phyloP scores from a whole-genome alignment of 2,113 vertebrate genomes.

The Greenwoodochromis staneri region DNA sequence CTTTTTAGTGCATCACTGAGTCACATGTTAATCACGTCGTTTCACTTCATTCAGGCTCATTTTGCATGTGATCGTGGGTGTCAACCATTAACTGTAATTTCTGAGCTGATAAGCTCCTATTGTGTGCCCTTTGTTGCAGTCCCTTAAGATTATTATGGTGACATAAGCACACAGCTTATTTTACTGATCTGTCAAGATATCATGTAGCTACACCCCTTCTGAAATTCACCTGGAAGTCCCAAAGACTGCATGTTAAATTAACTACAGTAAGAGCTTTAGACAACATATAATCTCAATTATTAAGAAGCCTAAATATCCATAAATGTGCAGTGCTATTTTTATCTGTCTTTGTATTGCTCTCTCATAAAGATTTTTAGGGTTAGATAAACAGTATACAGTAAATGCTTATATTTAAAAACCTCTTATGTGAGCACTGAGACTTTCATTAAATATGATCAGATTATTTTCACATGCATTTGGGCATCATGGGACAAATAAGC shows the following conservation, averaged over 20 bases:
- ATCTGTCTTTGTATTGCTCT: accelerated
- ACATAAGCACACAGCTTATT: not conserved
- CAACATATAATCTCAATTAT: not conserved
- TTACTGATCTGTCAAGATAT: accelerated
- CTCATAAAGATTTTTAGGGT: not conserved
- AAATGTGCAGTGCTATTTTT: not conserved
- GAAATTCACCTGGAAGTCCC: not conserved
- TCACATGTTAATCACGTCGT: not conserved
- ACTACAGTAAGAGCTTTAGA: not conserved
- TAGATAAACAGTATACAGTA: not conserved
- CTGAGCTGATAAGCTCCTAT: not conserved
- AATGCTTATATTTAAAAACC: not conserved
- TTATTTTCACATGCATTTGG: not conserved
- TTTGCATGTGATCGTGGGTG: not conserved
- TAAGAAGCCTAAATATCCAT: not conserved
- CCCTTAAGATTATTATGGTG: not conserved
- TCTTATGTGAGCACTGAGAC: not conserved
- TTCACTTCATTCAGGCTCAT: not conserved
- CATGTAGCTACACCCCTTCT: not conserved
- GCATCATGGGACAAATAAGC: not conserved
- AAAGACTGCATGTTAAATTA: not conserved
- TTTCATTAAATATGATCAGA: not conserved
- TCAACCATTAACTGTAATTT: not conserved
- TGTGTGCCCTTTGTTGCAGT: not conserved
- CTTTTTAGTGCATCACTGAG: not conserved